Base-by-base conservation (phyloP, 2,888 invertebrate genomes). In the Thysanoteuthis rhombus region DNA sequence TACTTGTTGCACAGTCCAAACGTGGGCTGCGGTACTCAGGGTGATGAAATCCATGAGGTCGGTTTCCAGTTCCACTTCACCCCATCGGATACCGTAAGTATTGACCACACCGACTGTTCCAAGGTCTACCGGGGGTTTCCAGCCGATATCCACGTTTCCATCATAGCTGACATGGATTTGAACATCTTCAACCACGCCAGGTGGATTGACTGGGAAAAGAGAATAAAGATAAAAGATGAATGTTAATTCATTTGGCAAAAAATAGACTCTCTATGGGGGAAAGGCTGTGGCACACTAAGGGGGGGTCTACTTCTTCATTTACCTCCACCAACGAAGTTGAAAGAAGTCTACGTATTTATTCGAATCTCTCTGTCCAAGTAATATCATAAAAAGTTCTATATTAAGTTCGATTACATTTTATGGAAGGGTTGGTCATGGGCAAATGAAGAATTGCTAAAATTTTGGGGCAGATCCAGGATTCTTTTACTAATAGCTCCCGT, bases 51-150 rank as follows among this genome's bases (percentile, higher is more conserved):
- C 89, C 28, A 94, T 94, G n/a, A 90, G 93, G 22, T 75, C 89
- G 12, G 36, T n/a, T 6, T 94, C 92, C 6, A 92, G 93, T 25
- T 93, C 42, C n/a, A 95, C 95, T 38, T 92, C 92, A 4, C 96
- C 96, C 94, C 95, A 95, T 52, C 95, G 94, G n/a, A 96, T 94
- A 19, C 94, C 93, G 91, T 96, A 96, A 45, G 94, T 93, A 36
- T 95, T 95, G 45, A 96, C 94, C 4, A 93, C n/a, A 19, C 95
- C 95, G 4, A 93, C 93, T n/a, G 95, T 95, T 6, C 96, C 96
- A n/a, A 95, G 94, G 93, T 95, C 95, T 6, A 93, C 42, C 4
- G 96, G 96, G 6, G 95, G 95, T 3, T 90, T n/a, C 96, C 96
- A 96, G 4, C 93, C 93, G 19, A 96, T 94, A 89, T 95, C 94